These are phyloP conservation scores for Craterocephalus amniculus DNA, from an alignment of 2,797 vertebrate genomes.

Conservation along the genomic window DNA sequence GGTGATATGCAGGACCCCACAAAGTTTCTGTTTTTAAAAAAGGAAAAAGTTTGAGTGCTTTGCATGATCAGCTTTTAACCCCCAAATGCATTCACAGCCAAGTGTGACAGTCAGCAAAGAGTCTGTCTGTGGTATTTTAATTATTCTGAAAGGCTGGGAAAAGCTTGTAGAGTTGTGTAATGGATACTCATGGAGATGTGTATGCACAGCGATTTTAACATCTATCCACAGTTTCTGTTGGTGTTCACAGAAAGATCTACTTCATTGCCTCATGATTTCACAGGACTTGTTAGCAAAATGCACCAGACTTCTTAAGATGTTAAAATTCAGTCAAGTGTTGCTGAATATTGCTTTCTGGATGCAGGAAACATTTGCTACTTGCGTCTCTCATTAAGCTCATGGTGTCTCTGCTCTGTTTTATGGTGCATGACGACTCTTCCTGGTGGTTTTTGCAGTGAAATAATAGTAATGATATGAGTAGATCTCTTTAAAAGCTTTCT, in stretches of 20 bases:
- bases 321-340: neutral
- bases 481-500: neutral
- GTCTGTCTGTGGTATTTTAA: neutral
- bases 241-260: neutral
- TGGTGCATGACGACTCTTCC: too few relatives aligned
- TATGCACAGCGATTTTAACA: neutral
- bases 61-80: too few relatives aligned
- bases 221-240: neutral
- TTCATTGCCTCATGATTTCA: neutral
- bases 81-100: too few relatives aligned
- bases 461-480: neutral
- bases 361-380: neutral
- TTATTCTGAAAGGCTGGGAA: too few relatives aligned
- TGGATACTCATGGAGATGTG: neutral
- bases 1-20: too few relatives aligned
- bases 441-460: neutral
- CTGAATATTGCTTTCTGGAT: neutral
- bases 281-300: neutral
- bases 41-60: too few relatives aligned
- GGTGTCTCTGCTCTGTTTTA: too few relatives aligned
- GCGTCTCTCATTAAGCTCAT: neutral
- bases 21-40: too few relatives aligned
- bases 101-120: too few relatives aligned
- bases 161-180: neutral
- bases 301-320: neutral